These are phyloP conservation scores for Chloroclystis v-ata DNA, from an alignment of 2,888 invertebrate species.

Conservation along the genomic window DNA sequence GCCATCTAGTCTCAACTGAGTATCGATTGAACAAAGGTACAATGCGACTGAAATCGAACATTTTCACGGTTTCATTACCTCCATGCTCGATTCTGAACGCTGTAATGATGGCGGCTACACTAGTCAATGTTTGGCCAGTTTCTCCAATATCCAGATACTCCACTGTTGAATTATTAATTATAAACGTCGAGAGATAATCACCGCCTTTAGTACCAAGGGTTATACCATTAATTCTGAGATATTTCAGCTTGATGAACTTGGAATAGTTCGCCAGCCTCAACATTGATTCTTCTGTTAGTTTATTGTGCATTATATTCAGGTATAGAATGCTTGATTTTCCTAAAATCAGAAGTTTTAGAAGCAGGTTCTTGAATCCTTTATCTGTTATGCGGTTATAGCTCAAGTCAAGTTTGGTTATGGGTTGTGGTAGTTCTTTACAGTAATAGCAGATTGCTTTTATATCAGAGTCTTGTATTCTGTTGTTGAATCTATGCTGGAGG, in stretches of 20 bases:
- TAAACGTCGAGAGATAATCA: constrained; percentile 66
- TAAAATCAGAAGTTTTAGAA: constrained; percentile 62
- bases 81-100: constrained; percentile 63
- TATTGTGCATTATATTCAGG: constrained; percentile 78
- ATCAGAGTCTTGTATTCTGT: constrained; percentile 67
- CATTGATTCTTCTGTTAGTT: constrained; percentile 66
- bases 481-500: constrained; percentile 59
- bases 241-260: constrained; percentile 60
- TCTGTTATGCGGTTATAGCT: constrained; percentile 78
- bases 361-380: constrained; percentile 60
- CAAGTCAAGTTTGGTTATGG: constrained; percentile 73
- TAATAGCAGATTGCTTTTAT: constrained; percentile 71
- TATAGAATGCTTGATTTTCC: constrained; percentile 66
- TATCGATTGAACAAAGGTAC: constrained; percentile 59
- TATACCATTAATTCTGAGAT: constrained; percentile 78
- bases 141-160: constrained; percentile 77
- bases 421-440: constrained; percentile 51
- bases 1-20: constrained; percentile 64
- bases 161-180: constrained; percentile 64
- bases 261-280: constrained; percentile 52
- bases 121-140: constrained; percentile 75
- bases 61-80: constrained; percentile 50
- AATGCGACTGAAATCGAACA: constrained; percentile 61
- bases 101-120: constrained; percentile 73
- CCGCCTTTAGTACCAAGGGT: constrained; percentile 76